Base-by-base conservation (phyloP, 2,113 vertebrate species). In the Meleagris gallopavo region DNA sequence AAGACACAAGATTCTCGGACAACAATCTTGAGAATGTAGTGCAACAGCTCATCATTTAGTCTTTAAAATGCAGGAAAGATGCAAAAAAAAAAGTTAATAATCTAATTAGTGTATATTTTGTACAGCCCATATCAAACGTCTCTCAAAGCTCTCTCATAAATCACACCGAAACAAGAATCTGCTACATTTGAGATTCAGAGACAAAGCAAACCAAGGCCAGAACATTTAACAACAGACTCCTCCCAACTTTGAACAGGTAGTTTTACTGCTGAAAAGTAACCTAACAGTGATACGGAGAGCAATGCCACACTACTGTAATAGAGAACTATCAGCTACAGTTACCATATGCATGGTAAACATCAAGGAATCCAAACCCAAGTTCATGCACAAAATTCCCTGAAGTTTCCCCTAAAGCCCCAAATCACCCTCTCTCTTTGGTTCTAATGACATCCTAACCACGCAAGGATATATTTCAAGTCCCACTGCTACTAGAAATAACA, bases 21-120 rank as follows among this genome's bases (percentile, higher is more conserved):
- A 91, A 99, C 99, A 87, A 99, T 99, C 98, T 99, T 99, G 97
- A 99, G 98, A 94, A 99, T 99, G 96, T 98, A 99, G 97, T 99
- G 99, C 97, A 99, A 97, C 88, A 99, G 98, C 92, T 99, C 99
- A 97, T 99, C 99, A 91, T 98, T 99, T 86, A 99, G 96, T 97
- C 99, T 99, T 98, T 79, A 85, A 95, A 92, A 97, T 64, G 66
- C 50, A 96, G 77, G 90, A 94, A 79, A 97, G 89, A 95, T 38
- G 87, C 30, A 45, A 90, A 90, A 54, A 38, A 38, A 40, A 92
- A 84, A 15, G 43, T 58, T 55, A 88, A 85, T 54, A 30, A 54
- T 10, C 73, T 87, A 52, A 88, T 66, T 61, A 36, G 0, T 10
- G 41, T 5, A 25, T 10, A 8, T 55, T 81, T 75, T 71, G 11